Percentiles rank a stretch among this genome's conserved stretches.
phyloP scores from a whole-genome alignment of 2,113 vertebrate genomes.

The Coptodon rendalli region DNA sequence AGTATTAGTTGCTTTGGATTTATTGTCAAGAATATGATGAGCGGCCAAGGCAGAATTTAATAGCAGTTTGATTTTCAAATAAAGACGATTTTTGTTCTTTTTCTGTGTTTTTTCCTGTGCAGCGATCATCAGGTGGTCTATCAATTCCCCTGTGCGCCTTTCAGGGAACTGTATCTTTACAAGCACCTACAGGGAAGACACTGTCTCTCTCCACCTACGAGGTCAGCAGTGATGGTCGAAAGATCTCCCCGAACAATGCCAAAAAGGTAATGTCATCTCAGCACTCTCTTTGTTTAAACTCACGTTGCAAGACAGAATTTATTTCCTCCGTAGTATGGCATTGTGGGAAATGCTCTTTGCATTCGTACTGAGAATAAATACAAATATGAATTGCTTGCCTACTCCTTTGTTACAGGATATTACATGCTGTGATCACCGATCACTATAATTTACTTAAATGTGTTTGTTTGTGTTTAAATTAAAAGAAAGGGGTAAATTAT shows the following conservation, averaged over 20 bases:
- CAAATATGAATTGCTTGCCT: background rate
- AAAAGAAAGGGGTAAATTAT: background rate
- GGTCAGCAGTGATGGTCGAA: constrained; percentile 90
- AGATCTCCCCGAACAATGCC: constrained; percentile 75
- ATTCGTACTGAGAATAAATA: background rate
- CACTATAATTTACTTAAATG: background rate
- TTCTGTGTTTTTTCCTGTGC: constrained; percentile 26
- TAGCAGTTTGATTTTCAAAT: background rate
- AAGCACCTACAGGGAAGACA: constrained; percentile 89
- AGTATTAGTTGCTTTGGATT: background rate
- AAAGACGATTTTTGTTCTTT: background rate
- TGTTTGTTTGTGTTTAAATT: background rate
- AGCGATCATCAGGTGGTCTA: constrained; percentile 80
- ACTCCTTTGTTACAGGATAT: background rate
- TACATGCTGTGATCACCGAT: background rate
- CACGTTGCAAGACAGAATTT: background rate
- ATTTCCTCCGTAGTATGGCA: background rate
- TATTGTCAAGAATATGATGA: background rate
- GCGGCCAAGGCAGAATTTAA: background rate
- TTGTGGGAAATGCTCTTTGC: background rate
- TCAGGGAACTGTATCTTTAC: constrained; percentile 93
- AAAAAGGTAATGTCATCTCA: constrained; percentile 71
- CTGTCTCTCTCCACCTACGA: constrained; percentile 95
- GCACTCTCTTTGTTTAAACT: background rate
- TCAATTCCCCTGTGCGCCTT: constrained; percentile 91